phyloP scores from a whole-genome alignment of 2,888 invertebrate species.

The Apamea epomidion region DNA sequence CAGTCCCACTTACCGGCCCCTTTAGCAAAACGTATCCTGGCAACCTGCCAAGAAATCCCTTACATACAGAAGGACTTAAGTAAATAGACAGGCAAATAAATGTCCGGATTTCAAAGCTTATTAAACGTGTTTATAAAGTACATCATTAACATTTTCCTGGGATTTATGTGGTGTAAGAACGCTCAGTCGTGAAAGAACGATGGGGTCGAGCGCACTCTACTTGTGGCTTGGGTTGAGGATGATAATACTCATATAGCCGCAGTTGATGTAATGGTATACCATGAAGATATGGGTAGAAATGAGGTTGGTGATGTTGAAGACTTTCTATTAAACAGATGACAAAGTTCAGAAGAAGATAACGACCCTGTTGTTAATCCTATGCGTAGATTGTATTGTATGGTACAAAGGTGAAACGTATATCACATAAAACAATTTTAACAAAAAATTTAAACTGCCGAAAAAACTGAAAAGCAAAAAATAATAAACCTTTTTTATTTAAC shows the following conservation, averaged over 20 bases:
- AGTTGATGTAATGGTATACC: too few species aligned
- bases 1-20: slow-evolving; percentile 14
- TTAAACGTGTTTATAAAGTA: slow-evolving; percentile 44
- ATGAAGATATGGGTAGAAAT: neutral
- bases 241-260: neutral
- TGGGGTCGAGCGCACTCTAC: neutral
- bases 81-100: slow-evolving; percentile 31
- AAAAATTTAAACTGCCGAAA: too few species aligned
- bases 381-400: neutral
- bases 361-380: neutral
- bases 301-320: neutral
- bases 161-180: slow-evolving; percentile 16
- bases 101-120: slow-evolving; percentile 46
- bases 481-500: too few species aligned
- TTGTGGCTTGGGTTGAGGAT: slow-evolving; percentile 18
- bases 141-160: slow-evolving; percentile 32
- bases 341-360: neutral
- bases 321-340: neutral
- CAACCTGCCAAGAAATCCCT: slow-evolving; percentile 33
- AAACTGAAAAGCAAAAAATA: too few species aligned
- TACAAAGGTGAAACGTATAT: neutral
- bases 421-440: too few species aligned
- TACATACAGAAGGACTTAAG: slow-evolving; percentile 13
- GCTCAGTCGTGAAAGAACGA: slow-evolving; percentile 3
- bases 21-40: slow-evolving; percentile 24